Conservation (phyloP, 2,888 invertebrate genomes). For the Zele albiditarsus region DNA sequence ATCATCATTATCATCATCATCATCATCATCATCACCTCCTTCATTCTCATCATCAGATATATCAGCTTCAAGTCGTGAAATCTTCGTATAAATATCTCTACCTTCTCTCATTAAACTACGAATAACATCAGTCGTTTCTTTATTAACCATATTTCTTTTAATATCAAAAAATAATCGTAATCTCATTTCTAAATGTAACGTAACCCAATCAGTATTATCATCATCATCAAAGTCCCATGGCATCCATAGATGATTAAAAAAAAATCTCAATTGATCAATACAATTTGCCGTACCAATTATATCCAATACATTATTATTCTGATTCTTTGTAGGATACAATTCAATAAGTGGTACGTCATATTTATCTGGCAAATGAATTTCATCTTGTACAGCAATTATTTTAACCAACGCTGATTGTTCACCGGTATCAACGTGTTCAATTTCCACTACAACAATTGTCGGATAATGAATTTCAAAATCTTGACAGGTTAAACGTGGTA, state of each 20-base stretch:
- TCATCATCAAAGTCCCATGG: constrained; percentile 83
- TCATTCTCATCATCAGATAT: constrained; percentile 65
- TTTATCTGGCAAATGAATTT: constrained; percentile 77
- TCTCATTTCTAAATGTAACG: constrained; percentile 75
- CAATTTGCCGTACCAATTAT: constrained; percentile 78
- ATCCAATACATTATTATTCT: constrained; percentile 76
- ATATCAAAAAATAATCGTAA: constrained; percentile 77
- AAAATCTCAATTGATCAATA: constrained; percentile 80
- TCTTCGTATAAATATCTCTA: constrained; percentile 74
- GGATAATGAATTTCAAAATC: constrained; percentile 80
- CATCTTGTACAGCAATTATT: constrained; percentile 79
- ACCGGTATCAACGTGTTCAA: constrained; percentile 76
- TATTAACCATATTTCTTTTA: constrained; percentile 74
- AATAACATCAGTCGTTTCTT: constrained; percentile 74
- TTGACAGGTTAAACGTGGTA: constrained; percentile 79
- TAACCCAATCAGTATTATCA: constrained; percentile 76
- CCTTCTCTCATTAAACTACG: constrained; percentile 75
- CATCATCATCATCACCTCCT: constrained; percentile 69
- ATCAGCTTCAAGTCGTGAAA: constrained; percentile 72
- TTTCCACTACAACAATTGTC: constrained; percentile 77
- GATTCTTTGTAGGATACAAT: constrained; percentile 79
- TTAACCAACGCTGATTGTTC: constrained; percentile 76
- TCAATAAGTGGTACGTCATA: constrained; percentile 78
- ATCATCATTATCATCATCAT: constrained; percentile 53
- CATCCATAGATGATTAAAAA: constrained; percentile 80